Evolutionary conservation across 2,888 invertebrate species (phyloP).

Genomic region (Troides oblongomaculatus): DNA sequence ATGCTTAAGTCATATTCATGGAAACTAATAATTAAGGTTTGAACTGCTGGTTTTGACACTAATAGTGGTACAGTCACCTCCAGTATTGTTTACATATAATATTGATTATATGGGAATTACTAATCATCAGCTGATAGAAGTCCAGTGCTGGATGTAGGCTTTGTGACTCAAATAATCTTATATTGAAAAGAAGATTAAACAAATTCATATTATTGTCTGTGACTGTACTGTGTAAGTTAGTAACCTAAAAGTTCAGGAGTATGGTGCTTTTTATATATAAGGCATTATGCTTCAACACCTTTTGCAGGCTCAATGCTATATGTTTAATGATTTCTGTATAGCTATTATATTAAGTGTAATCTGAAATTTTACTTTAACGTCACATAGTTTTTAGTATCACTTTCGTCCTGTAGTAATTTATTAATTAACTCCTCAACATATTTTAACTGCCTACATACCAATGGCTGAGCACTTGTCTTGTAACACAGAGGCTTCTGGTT

Average conservation of each 20-base stretch:
- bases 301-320: conserved; percentile 64
- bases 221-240: conserved; percentile 2
- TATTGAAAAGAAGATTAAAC: background rate
- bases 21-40: background rate
- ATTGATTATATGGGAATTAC: no score
- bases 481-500: no score
- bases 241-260: conserved; percentile 36
- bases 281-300: conserved; percentile 57
- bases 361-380: conserved; percentile 14
- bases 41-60: background rate
- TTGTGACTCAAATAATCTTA: background rate
- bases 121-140: no score
- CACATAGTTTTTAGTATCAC: background rate
- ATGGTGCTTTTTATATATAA: conserved; percentile 56
- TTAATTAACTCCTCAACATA: background rate
- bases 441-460: background rate
- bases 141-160: no score
- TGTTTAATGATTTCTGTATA: conserved; percentile 39
- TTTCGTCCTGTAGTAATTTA: background rate
- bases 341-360: conserved; percentile 25
- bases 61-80: background rate
- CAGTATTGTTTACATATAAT: background rate
- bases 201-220: background rate
- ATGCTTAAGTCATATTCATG: background rate
- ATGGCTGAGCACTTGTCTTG: no score